Evolutionary conservation across 2,888 invertebrate genomes (phyloP), one percentile per base, ranked within the genome.

Genomic region (Spodoptera picta): DNA sequence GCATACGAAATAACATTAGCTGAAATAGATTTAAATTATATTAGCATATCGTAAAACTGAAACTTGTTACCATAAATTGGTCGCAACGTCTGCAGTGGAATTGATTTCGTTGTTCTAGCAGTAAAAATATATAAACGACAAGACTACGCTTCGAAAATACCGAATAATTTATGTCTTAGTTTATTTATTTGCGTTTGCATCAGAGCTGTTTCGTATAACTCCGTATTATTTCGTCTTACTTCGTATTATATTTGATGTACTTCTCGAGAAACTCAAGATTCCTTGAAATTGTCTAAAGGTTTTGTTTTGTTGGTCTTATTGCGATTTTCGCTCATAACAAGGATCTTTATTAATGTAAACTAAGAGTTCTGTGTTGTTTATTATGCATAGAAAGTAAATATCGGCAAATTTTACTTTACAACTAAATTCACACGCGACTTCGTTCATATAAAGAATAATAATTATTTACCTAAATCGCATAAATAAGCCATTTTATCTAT

Each of bases 31-130:
- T 36, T 36, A 36, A 36, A 71, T 77, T 83, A 80, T 80, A 82
- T 82, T 83, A 74, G 67, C 74, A 69, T 80, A 84, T 84, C 86
- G 84, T 87, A 86, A 89, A 89, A 81, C 82, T 82, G 77, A 83
- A 86, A 83, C 83, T 85, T 83, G 86, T 87, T 86, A 87, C 83
- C 84, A 85, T 88, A 88, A 87, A 89, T 88, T 83, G 83, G 74
- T 73, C 74, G 71, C 70, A 75, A 77, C 79, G 86, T 83, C 80
- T 78, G 73, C 62, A 61, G 75, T 75, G 73, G 80, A 87, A 86
- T 88, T 83, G 86, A 87, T 86, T 87, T 83, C 75, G 67, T 67
- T 52, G 59, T 66, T 72, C 59, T 65, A 70, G 73, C 63, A 64
- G 54, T 71, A 69, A 77, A 75, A 73, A 36, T 65, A 62, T 50